These are phyloP conservation scores for Smithornis capensis DNA, from an alignment of 2,113 vertebrate genomes.

Conservation along the genomic window DNA sequence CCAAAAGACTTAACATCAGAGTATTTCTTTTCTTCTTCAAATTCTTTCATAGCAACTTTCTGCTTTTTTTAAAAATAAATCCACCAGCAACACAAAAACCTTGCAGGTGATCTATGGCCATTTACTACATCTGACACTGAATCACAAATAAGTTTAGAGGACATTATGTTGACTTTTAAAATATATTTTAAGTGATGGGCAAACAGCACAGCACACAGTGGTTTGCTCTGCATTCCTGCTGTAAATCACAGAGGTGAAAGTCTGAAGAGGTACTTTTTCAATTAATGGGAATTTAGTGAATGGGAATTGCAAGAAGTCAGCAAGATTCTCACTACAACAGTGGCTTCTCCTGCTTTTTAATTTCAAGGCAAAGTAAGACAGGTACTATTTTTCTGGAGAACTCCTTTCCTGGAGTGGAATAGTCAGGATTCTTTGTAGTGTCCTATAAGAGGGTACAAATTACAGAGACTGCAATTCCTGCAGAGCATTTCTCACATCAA, in stretches of 20 bases:
- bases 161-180: not conserved
- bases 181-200: not conserved
- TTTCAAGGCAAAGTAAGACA: accelerated
- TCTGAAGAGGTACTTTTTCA: not conserved
- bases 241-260: not conserved
- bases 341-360: not conserved
- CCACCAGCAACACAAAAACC: not conserved
- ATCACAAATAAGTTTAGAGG: not conserved
- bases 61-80: not conserved
- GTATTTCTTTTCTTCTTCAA: not conserved
- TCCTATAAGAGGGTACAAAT: not conserved
- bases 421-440: not conserved
- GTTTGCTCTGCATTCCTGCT: not conserved
- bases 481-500: not conserved
- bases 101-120: not conserved
- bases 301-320: not conserved
- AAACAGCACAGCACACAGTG: not conserved
- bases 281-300: not conserved
- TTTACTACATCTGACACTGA: not conserved
- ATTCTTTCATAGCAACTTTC: not conserved
- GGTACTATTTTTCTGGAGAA: not conserved
- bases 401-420: not conserved
- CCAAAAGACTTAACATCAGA: not conserved
- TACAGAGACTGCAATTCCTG: not conserved
- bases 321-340: not conserved